Evolutionary conservation across 1,140 invertebrate genomes (phyloP).

Genomic region (Oryctes rhinoceros): DNA sequence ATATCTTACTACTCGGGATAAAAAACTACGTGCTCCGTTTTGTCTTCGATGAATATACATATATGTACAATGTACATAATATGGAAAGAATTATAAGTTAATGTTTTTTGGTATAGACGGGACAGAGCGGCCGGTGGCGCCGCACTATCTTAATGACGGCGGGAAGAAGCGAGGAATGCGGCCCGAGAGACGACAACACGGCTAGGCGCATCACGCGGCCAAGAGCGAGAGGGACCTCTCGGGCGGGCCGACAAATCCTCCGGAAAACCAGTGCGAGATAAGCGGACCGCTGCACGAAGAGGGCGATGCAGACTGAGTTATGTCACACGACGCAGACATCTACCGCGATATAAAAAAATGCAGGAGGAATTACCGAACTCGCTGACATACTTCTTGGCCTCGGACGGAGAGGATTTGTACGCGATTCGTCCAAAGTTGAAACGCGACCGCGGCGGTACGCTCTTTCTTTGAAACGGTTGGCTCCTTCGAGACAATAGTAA

Average conservation of each 20-base stretch:
- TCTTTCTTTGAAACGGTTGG: background rate
- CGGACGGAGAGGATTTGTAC: background rate
- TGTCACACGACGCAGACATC: constrained; percentile 25
- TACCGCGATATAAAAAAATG: constrained; percentile 32
- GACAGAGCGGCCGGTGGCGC: constrained; percentile 50
- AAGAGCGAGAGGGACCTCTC: background rate
- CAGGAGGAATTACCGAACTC: constrained; percentile 35
- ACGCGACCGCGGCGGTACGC: background rate
- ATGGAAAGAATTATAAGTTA: constrained; percentile 24
- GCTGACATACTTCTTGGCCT: constrained; percentile 30
- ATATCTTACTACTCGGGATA: too few relatives aligned
- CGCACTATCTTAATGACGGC: constrained; percentile 57
- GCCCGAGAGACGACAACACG: constrained; percentile 42
- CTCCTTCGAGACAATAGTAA: background rate
- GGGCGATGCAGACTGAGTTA: constrained; percentile 29
- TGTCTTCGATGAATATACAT: background rate
- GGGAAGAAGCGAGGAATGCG: constrained; percentile 48
- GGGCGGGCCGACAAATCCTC: constrained; percentile 27
- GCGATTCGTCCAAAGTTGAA: background rate
- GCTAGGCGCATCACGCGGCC: background rate
- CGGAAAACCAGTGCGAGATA: constrained; percentile 36
- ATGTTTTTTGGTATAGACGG: constrained; percentile 23
- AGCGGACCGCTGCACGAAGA: constrained; percentile 19
- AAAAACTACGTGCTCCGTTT: background rate
- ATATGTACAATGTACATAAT: background rate